Base-by-base conservation (phyloP, 2,113 vertebrate genomes). In the Lasiurus cinereus region DNA sequence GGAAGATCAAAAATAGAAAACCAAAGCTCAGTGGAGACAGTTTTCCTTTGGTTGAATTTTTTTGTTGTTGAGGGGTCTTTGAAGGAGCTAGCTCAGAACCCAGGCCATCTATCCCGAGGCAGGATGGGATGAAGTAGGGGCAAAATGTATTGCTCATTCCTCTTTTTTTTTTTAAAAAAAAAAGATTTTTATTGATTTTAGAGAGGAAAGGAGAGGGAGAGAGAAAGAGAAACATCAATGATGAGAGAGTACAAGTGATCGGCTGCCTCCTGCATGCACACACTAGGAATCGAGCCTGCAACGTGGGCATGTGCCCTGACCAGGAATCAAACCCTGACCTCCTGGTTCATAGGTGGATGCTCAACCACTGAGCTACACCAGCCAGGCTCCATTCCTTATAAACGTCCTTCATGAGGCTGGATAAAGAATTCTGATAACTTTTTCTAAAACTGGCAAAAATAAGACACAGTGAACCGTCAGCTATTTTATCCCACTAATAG, bases 401-500 rank as follows among this genome's bases (percentile, higher is more conserved):
- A 31, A 48, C 6, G 27, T 74, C 31, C 62, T 88, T 83, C 2
- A 39, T 19, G 62, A 80, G 62, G 19, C 46, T 16, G 22, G 24
- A 33, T 27, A 54, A 74, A 18, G 50, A 18, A 59, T 62, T n/a
- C 33, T 59, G 39, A 16, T 43, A 64, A 15, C 18, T 67, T 84
- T 43, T 64, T 84, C 70, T 16, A 86, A 76, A 86, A 83, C 31
- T 54, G 62, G 54, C 33, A 78, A 76, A 70, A 39, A 62, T 66
- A 33, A 93, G 91, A 16, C 67, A 43, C 18, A 43, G 29, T 59
- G 13, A 91, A 33, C 78, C 39, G 88, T 89, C n/a, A 93, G 62
- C 54, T 56, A 12, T 29, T 19, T 52, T 19, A 46, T 7, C 31
- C 33, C 33, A 43, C 46, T 59, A 29, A 78, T n/a, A 33, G 15